Evolutionary conservation across 2,888 invertebrate genomes (phyloP).

Genomic region (Heteromurus nitidus): DNA sequence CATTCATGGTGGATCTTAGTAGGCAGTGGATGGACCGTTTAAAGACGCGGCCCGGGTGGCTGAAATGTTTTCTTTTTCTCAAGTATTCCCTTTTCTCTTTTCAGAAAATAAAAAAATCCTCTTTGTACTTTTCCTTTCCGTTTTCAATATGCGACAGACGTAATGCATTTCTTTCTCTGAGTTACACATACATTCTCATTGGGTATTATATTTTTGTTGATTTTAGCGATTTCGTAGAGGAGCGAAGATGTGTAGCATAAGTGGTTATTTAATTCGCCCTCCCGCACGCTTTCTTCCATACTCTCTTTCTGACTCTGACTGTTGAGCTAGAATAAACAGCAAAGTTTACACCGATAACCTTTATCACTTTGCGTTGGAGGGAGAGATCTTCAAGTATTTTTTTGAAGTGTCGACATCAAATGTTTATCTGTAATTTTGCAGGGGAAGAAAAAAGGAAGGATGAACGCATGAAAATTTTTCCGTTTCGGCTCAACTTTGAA

Average conservation of each 20-base stretch:
- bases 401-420: slow-evolving; percentile 50
- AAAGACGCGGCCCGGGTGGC: slow-evolving; percentile 29
- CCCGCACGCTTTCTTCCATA: not conserved
- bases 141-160: slow-evolving; percentile 22
- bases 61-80: slow-evolving; percentile 34
- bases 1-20: not conserved
- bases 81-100: slow-evolving; percentile 7
- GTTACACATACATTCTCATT: slow-evolving; percentile 26
- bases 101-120: slow-evolving; percentile 27
- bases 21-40: slow-evolving; percentile 1
- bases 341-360: not conserved
- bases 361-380: not conserved
- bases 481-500: slow-evolving; percentile 1
- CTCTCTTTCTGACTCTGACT: not conserved
- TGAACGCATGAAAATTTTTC: not conserved
- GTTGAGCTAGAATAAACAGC: not conserved
- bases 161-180: slow-evolving; percentile 24
- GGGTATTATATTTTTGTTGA: slow-evolving; percentile 6
- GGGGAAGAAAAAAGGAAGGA: not conserved
- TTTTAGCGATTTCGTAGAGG: not conserved
- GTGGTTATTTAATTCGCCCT: slow-evolving; percentile 51
- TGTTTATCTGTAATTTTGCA: slow-evolving; percentile 45
- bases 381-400: slow-evolving; percentile 2
- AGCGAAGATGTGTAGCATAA: slow-evolving; percentile 12
- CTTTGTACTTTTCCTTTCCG: slow-evolving; percentile 35